These are phyloP conservation scores for Parambassis ranga DNA, from an alignment of 2,797 vertebrate species.

Conservation along the genomic window DNA sequence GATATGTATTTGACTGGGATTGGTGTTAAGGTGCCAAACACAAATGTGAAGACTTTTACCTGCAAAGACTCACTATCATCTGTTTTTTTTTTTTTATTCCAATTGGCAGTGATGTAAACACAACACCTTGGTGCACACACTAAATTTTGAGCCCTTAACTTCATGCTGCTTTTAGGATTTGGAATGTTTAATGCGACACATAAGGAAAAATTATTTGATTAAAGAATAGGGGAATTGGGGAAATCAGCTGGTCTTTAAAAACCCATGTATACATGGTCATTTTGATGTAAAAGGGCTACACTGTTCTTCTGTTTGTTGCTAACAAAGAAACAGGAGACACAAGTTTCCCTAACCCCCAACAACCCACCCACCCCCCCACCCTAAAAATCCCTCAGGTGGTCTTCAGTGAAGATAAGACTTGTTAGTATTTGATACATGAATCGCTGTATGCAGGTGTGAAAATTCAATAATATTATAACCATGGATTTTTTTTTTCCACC, in stretches of 20 bases:
- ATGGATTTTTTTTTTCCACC: slow-evolving; percentile 38
- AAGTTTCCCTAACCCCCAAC: background rate
- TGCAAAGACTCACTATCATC: too few species aligned
- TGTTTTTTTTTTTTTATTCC: too few species aligned
- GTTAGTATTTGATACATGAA: slow-evolving; percentile 45
- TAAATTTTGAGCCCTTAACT: too few species aligned
- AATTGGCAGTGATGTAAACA: too few species aligned
- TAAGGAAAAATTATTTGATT: background rate
- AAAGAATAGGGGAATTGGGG: too few species aligned
- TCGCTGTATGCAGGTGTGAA: slow-evolving; percentile 42
- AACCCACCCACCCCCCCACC: background rate
- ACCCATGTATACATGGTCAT: too few species aligned
- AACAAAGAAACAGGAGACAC: background rate
- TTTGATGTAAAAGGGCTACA: too few species aligned
- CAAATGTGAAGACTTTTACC: too few species aligned
- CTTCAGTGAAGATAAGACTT: slow-evolving; percentile 30
- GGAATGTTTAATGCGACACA: too few species aligned
- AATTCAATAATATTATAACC: slow-evolving; percentile 59
- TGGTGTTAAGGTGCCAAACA: background rate
- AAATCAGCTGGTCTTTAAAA: too few species aligned
- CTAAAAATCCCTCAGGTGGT: slow-evolving; percentile 40
- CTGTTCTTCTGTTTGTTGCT: background rate
- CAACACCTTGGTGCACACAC: too few species aligned
- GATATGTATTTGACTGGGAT: background rate
- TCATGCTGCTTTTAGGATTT: too few species aligned